These are phyloP conservation scores for Zootoca vivipara DNA, from an alignment of 2,113 vertebrate genomes.

Conservation along the genomic window DNA sequence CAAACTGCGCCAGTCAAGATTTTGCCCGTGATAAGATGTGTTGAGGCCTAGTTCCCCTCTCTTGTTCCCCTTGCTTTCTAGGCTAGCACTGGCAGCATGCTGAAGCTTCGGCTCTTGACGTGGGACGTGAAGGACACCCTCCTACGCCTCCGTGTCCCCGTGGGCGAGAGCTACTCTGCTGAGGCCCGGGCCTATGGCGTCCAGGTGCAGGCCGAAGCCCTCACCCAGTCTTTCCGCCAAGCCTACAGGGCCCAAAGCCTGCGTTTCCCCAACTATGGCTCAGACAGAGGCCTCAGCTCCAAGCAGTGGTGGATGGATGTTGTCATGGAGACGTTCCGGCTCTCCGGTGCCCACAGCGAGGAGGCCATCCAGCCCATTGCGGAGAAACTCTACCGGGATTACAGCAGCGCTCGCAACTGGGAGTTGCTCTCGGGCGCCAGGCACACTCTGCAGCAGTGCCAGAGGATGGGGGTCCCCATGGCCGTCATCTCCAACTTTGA, in stretches of 20 bases:
- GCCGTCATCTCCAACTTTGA: conserved; percentile 94
- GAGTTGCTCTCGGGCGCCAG: conserved; percentile 83
- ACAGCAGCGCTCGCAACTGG: conserved; percentile 81
- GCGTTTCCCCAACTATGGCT: conserved; percentile 88
- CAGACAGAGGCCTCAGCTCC: conserved; percentile 79
- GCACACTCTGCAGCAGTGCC: conserved; percentile 76
- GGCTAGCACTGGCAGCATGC: conserved; percentile 3
- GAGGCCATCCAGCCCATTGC: conserved; percentile 73
- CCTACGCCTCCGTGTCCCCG: conserved; percentile 81
- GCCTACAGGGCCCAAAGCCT: conserved; percentile 72
- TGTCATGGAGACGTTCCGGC: conserved; percentile 81
- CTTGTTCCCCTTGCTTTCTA: background rate
- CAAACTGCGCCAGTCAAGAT: no score
- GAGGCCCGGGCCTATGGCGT: conserved; percentile 80
- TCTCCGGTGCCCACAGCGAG: conserved; percentile 76
- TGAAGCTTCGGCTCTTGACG: conserved; percentile 81
- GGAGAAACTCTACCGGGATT: conserved; percentile 83
- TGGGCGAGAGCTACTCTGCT: conserved; percentile 84
- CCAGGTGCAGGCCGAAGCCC: conserved; percentile 66
- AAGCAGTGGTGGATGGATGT: conserved; percentile 86
- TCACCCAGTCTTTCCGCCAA: conserved; percentile 77
- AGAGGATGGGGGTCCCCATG: conserved; percentile 79
- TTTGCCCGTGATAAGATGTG: no score
- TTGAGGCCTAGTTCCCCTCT: background rate
- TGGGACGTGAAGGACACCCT: conserved; percentile 96